phyloP scores from a whole-genome alignment of 2,113 vertebrate genomes.

The Hippocampus mohnikei region DNA sequence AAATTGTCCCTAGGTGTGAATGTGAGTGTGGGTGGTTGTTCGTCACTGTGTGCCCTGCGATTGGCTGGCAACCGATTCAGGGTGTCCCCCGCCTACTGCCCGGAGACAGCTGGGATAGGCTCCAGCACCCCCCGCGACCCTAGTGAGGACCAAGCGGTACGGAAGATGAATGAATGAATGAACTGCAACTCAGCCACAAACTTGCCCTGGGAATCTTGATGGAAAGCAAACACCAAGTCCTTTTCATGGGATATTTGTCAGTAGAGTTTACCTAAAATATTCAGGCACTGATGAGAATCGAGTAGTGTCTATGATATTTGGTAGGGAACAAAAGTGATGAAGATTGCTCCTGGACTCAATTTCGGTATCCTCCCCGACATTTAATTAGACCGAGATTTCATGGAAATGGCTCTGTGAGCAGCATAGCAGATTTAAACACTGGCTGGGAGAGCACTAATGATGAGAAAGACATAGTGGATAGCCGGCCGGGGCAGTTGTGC shows the following conservation, averaged over 20 bases:
- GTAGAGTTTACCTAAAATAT: neutral
- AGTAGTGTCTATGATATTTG: neutral
- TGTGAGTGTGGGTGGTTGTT: no score
- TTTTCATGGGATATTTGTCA: neutral
- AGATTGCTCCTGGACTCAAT: neutral
- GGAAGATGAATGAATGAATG: no score
- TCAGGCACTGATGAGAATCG: neutral
- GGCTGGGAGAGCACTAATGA: conserved; percentile 32
- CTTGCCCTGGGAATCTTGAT: neutral
- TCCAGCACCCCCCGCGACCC: no score
- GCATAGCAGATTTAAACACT: conserved; percentile 25
- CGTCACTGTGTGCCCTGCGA: no score
- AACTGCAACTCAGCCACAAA: neutral
- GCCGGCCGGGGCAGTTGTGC: conserved; percentile 48
- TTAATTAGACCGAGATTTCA: conserved; percentile 22
- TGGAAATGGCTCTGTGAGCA: conserved; percentile 38
- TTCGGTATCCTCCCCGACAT: conserved; percentile 16
- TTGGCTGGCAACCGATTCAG: no score
- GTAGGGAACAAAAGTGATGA: neutral
- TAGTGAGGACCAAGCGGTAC: no score
- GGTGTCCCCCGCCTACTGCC: no score
- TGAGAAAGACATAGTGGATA: conserved; percentile 35
- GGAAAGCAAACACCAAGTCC: neutral
- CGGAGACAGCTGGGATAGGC: no score
- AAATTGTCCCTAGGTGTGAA: no score